Evolutionary conservation across 2,113 vertebrate genomes (phyloP).

Genomic region (Caloenas nicobarica): DNA sequence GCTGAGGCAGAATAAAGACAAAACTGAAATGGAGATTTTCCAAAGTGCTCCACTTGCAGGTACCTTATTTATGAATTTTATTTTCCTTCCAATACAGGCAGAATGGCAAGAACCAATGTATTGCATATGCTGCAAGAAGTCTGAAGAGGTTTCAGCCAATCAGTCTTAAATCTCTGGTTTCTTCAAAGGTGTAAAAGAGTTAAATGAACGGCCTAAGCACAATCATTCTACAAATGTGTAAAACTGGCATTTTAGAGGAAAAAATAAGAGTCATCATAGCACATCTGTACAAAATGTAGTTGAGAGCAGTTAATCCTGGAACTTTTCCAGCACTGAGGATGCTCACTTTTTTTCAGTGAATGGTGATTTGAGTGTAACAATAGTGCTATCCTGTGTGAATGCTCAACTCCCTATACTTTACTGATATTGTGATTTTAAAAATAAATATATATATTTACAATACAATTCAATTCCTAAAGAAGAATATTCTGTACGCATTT

Average conservation of each 20-base stretch:
- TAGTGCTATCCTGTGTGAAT: no score
- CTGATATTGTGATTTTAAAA: background rate
- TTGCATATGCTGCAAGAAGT: background rate
- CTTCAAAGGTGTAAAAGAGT: background rate
- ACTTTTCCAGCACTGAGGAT: background rate
- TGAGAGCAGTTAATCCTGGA: background rate
- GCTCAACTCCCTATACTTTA: background rate
- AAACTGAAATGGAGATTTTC: conserved; percentile 12
- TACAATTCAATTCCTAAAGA: background rate
- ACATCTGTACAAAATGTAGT: background rate
- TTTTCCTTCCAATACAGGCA: background rate
- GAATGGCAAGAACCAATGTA: background rate
- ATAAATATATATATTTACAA: background rate
- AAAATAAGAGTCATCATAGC: background rate
- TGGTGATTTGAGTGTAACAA: background rate
- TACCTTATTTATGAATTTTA: background rate
- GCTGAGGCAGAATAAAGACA: conserved; percentile 26
- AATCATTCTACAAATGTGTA: background rate
- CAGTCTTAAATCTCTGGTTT: background rate
- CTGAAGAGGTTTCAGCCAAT: background rate
- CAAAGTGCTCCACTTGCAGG: background rate
- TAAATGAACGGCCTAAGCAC: background rate
- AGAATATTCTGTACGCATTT: background rate
- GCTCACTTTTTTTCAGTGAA: background rate
- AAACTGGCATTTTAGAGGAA: background rate